A percentile compares a stretch with the other conserved stretches of the same genome.
These are phyloP conservation scores for Dione vanillae DNA, from an alignment of 2,888 invertebrate species.

Conservation along the genomic window DNA sequence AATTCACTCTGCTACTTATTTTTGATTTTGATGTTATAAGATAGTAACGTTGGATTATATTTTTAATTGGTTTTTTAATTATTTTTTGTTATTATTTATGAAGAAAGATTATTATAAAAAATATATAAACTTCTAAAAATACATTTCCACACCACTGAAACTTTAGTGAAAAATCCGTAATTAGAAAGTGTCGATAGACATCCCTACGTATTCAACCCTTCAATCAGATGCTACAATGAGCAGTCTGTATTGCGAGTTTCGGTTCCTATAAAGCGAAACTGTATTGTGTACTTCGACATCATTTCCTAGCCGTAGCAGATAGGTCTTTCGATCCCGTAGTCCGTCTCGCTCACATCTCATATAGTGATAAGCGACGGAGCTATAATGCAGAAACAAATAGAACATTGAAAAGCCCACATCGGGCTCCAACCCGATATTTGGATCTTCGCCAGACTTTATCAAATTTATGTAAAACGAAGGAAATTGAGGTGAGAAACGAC, in stretches of 20 bases:
- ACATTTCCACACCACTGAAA: not conserved
- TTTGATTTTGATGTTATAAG: no score
- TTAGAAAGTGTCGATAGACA: not conserved
- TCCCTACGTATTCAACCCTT: conserved; percentile 8
- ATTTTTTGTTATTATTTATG: no score
- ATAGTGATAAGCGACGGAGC: conserved; percentile 49
- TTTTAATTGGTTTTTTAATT: no score
- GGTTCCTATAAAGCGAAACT: conserved; percentile 41
- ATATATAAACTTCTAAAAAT: not conserved
- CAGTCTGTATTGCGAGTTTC: conserved; percentile 48
- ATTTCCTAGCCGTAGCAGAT: conserved; percentile 40
- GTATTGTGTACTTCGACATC: conserved; percentile 40
- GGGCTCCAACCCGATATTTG: conserved; percentile 58
- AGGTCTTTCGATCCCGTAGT: conserved; percentile 40
- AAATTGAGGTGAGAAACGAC: conserved; percentile 71
- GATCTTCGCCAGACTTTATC: conserved; percentile 71
- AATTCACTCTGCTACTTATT: no score
- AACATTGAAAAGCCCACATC: conserved; percentile 50
- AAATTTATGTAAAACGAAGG: conserved; percentile 73
- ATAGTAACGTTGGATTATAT: no score
- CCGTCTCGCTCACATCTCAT: conserved; percentile 43
- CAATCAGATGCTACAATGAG: conserved; percentile 20
- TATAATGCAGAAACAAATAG: conserved; percentile 54
- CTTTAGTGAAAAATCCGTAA: conserved; percentile 3
- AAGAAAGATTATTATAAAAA: no score